A percentile compares a stretch with the other conserved stretches of the same genome.
These are phyloP conservation scores for Saturnia japonica DNA, from an alignment of 2,888 invertebrate species.

Conservation along the genomic window DNA sequence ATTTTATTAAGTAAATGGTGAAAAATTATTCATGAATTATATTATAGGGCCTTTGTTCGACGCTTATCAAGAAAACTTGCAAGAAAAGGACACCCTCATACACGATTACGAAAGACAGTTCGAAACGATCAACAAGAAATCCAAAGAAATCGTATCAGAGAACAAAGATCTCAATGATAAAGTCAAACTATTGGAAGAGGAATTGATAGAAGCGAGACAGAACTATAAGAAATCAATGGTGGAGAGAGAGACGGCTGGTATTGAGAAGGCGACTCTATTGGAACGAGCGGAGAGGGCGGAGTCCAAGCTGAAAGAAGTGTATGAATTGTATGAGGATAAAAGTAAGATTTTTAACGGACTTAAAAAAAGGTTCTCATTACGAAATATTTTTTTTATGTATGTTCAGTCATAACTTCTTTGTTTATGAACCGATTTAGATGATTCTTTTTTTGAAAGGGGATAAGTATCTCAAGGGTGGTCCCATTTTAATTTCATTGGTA, in stretches of 20 bases:
- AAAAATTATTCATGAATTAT: no score
- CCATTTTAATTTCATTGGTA: no score
- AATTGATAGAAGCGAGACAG: constrained; percentile 64
- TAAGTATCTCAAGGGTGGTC: no score
- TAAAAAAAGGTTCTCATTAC: no score
- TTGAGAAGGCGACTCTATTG: constrained; percentile 74
- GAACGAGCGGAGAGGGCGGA: constrained; percentile 87
- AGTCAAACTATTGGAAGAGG: constrained; percentile 56
- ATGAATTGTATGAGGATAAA: constrained; percentile 88
- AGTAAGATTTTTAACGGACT: no score
- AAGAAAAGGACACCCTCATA: constrained; percentile 88
- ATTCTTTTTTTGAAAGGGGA: no score
- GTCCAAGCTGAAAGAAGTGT: constrained; percentile 87
- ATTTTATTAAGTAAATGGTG: no score
- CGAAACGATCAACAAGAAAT: constrained; percentile 85
- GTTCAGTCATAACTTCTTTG: no score
- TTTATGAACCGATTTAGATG: no score
- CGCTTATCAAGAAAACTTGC: constrained; percentile 89
- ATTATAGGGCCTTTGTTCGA: constrained; percentile 86
- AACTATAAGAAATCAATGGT: constrained; percentile 64
- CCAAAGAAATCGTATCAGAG: constrained; percentile 86
- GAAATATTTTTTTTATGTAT: no score
- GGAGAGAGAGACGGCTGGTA: constrained; percentile 72
- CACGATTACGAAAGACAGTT: constrained; percentile 87
- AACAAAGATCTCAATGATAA: constrained; percentile 84